Percentiles rank a stretch among this genome's conserved stretches.
Evolutionary conservation across 2,888 invertebrate species (phyloP).

Genomic region (Papilio elwesi): DNA sequence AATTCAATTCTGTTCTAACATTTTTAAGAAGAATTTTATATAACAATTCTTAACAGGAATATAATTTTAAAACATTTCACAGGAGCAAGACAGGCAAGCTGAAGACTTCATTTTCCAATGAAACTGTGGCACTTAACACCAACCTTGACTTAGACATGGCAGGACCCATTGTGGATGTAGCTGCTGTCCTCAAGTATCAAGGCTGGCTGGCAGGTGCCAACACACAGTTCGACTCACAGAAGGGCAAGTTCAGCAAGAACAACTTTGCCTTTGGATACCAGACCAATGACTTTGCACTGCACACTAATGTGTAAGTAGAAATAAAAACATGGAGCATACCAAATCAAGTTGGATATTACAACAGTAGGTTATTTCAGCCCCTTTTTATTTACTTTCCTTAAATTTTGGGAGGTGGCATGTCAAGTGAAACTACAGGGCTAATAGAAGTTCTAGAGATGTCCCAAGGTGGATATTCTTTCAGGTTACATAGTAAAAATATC

Average conservation of each 20-base stretch:
- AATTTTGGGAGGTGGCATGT: too few species aligned
- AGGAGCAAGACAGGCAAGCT: conserved; percentile 96
- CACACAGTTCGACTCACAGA: conserved; percentile 95
- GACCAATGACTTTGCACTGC: conserved; percentile 95
- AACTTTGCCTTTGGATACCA: conserved; percentile 97
- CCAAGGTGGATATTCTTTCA: too few species aligned
- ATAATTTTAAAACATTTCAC: conserved; percentile 51
- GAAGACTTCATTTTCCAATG: conserved; percentile 94
- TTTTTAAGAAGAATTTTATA: neutral
- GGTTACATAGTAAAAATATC: too few species aligned
- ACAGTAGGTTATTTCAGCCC: too few species aligned
- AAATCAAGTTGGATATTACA: too few species aligned
- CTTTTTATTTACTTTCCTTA: too few species aligned
- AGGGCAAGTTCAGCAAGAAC: conserved; percentile 95
- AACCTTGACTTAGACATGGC: conserved; percentile 94
- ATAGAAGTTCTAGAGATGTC: too few species aligned
- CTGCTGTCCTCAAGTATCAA: conserved; percentile 94
- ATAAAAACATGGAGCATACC: too few species aligned
- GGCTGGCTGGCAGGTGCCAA: conserved; percentile 98
- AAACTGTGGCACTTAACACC: conserved; percentile 91
- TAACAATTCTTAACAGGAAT: neutral
- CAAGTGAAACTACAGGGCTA: too few species aligned
- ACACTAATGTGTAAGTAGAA: conserved; percentile 95
- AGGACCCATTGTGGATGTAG: conserved; percentile 92
- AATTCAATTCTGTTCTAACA: neutral